Percentiles rank a stretch among this genome's conserved stretches.
phyloP scores from a whole-genome alignment of 64 coral and sea anemone genomes.

The Actinia equina region DNA sequence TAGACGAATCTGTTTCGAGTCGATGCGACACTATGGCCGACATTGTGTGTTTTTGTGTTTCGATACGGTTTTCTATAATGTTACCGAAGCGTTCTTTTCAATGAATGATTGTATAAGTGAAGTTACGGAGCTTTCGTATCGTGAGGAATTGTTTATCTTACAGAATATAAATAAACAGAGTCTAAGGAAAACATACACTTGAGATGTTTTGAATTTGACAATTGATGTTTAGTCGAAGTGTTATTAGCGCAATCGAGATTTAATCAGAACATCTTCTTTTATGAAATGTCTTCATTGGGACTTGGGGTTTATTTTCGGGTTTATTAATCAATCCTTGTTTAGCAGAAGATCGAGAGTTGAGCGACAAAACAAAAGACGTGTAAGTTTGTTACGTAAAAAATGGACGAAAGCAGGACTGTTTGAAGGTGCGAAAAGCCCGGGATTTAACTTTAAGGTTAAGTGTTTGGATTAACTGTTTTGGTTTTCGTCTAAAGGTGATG shows the following conservation, averaged over 20 bases:
- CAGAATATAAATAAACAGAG: constrained; percentile 19
- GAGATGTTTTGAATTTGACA: background rate
- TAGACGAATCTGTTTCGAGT: too few relatives aligned
- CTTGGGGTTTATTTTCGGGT: background rate
- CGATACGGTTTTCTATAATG: background rate
- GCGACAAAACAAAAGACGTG: background rate
- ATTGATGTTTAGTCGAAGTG: constrained; percentile 23
- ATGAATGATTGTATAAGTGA: background rate
- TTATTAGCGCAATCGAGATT: constrained; percentile 8
- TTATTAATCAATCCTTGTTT: background rate
- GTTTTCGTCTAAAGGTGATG: background rate
- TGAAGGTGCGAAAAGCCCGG: background rate
- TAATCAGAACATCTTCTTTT: background rate
- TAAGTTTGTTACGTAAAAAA: background rate
- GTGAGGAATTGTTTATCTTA: constrained; percentile 10
- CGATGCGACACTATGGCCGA: too few relatives aligned
- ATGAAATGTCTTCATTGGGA: background rate
- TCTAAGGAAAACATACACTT: constrained; percentile 16
- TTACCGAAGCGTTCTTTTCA: background rate
- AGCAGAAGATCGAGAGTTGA: background rate
- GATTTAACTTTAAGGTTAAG: background rate
- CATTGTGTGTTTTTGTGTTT: background rate
- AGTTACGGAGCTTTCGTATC: background rate
- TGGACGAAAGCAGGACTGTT: background rate
- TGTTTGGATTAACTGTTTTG: background rate